Evolutionary conservation across 2,797 vertebrate genomes (phyloP), one percentile per base, ranked within the genome.

Genomic region (Loris lydekkerianus): DNA sequence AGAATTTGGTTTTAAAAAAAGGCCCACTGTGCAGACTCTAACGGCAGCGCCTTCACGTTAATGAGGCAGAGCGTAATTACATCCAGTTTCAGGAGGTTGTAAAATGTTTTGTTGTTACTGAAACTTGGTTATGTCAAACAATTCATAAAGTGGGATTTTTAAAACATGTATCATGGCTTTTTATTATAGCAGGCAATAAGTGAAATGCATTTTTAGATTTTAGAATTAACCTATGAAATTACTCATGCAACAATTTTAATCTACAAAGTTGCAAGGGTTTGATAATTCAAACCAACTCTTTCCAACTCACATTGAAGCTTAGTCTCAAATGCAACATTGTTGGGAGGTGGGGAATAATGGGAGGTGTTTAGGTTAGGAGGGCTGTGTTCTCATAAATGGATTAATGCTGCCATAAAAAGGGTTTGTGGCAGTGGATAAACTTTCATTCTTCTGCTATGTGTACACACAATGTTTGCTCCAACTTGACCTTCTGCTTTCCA

Each of bases 121-220:
- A 46, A 75, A 91, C 20, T 93, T 56, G 37, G 9, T 56, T 61
- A n/a, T 75, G 31, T 58, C 14, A 86, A 69, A 60, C 63, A 25
- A 77, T 69, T 93, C 34, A 63, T 70, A 70, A 89, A 25, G 11
- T 53, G 81, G 60, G 25, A 27, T 23, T 86, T 93, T 93, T 53
- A 94, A 91, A 93, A 70, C 10, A 73, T 86, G 82, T 67, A 72
- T 37, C 2, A 37, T 67, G 43, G 14, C 72, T 72, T 93, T 96
- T 92, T 85, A 86, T 89, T 27, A 61, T 8, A 63, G 15, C 9
- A 90, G 49, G 15, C 7, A 90, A 81, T 75, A 56, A n/a, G 61
- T 92, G 17, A 89, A 91, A 21, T 76, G 4, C 25, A 85, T 56
- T 82, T 94, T 89, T 88, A 82, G 34, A 58, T 2, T 56, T 60